Conservation (phyloP, 1,140 invertebrate genomes). For the Pteromalus puparum region DNA sequence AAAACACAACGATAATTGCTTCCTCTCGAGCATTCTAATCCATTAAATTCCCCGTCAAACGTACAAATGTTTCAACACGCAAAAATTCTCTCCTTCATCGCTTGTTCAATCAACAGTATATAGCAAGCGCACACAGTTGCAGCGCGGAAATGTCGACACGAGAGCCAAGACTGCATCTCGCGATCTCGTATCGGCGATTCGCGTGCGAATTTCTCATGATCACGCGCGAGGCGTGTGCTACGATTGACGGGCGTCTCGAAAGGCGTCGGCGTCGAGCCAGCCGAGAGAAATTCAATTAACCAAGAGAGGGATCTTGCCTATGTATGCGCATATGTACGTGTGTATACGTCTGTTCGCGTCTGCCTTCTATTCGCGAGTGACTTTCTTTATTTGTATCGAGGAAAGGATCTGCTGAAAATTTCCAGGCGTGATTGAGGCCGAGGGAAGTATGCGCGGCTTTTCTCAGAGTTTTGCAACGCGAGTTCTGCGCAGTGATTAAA, state of each 20-base stretch:
- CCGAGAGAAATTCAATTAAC: slow-evolving; percentile 24
- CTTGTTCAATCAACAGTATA: neutral
- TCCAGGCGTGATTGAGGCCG: neutral
- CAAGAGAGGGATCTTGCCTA: neutral
- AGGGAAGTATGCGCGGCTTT: neutral
- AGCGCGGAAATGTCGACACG: slow-evolving; percentile 27
- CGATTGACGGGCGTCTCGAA: slow-evolving; percentile 18
- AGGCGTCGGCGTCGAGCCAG: neutral
- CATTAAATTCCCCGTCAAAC: neutral
- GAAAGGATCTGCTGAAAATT: neutral
- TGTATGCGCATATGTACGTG: neutral
- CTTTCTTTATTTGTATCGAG: neutral
- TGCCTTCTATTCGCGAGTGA: neutral
- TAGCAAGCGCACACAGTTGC: no score
- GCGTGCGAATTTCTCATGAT: slow-evolving; percentile 3
- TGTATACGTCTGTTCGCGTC: neutral
- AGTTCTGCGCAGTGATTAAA: no score
- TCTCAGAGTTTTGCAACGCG: neutral
- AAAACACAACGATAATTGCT: no score
- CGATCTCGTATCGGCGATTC: slow-evolving; percentile 16
- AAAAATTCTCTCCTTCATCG: neutral
- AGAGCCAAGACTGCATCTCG: neutral
- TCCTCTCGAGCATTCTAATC: neutral
- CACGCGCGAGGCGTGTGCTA: neutral
- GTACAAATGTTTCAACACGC: neutral